Evolutionary conservation across 2,888 invertebrate species (phyloP), one percentile per base, ranked within the genome.

Genomic region (Orgyia antiqua): DNA sequence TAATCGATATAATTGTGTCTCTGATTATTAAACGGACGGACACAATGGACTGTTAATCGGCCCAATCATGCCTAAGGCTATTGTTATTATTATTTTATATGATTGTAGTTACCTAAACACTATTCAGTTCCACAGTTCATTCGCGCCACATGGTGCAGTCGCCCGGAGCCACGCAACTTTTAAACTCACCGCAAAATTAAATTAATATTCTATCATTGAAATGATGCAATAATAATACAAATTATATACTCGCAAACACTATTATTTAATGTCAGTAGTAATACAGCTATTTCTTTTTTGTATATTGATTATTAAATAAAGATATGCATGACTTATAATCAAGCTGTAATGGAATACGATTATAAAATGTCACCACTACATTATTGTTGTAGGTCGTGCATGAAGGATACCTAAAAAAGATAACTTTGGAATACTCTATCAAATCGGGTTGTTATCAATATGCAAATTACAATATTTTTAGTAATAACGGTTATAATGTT

Each of bases 141-240:
- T 52, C 37, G 35, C 60, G 57, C 62, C 80, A 80, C 66, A 79
- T 79, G 82, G 67, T 58, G 64, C 55, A 53, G 66, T 66, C 65
- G 68, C 77, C 65, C 41, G 54, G 23, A 63, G 70, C 62, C 60
- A 64, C 67, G 62, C 68, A 51, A 61, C 66, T 63, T 62, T 59
- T 58, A 63, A 61, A 57, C 59, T 66, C 50, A 72, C 72, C 74
- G 70, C 73, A 72, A 77, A 75, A 74, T 73, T 76, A 72, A 80
- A 70, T 78, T 78, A 71, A 69, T 68, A 64, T 57, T 65, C 60
- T 64, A 72, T 68, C 63, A 61, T 57, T 56, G 49, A 52, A 54
- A 51, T 56, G 43, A 53, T 51, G 55, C 48, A 52, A 47, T 51
- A 44, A 45, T 44, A 27, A 34, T 15, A 4, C 6, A 10, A 11